These are phyloP conservation scores for Nomada ferruginata DNA, from an alignment of 2,888 invertebrate genomes.

Conservation along the genomic window DNA sequence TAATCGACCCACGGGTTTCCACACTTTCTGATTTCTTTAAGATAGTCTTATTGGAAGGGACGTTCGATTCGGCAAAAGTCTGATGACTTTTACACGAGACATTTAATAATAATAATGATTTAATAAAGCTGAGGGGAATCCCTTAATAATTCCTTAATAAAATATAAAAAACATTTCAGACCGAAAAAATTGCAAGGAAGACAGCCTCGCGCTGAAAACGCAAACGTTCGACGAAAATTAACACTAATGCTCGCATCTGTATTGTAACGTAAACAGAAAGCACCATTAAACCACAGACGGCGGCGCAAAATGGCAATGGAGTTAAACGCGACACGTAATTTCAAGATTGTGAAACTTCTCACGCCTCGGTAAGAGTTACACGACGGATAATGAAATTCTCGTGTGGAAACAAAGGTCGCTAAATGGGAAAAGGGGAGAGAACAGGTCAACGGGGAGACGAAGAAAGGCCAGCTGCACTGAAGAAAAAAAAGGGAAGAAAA, in stretches of 20 bases:
- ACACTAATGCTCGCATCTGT: constrained; percentile 1
- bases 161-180: too few relatives aligned
- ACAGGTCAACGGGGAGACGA: constrained; percentile 27
- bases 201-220: too few relatives aligned
- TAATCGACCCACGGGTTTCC: too few relatives aligned
- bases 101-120: too few relatives aligned
- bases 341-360: constrained; percentile 43
- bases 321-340: constrained; percentile 36
- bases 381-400: constrained; percentile 43
- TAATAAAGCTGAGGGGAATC: too few relatives aligned
- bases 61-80: too few relatives aligned
- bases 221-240: not conserved
- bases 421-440: constrained; percentile 32
- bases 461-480: constrained; percentile 25
- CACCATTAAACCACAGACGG: constrained; percentile 10
- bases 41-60: too few relatives aligned
- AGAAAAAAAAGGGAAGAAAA: not conserved
- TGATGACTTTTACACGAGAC: too few relatives aligned
- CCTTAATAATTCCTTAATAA: too few relatives aligned
- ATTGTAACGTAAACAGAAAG: constrained; percentile 14
- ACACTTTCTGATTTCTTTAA: too few relatives aligned
- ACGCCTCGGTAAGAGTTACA: constrained; percentile 36
- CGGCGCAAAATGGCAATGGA: constrained; percentile 1
- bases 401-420: constrained; percentile 38
- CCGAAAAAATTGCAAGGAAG: not conserved